Evolutionary conservation across 2,888 invertebrate genomes (phyloP), one percentile per base, ranked within the genome.

Genomic region (Eupithecia inturbata): DNA sequence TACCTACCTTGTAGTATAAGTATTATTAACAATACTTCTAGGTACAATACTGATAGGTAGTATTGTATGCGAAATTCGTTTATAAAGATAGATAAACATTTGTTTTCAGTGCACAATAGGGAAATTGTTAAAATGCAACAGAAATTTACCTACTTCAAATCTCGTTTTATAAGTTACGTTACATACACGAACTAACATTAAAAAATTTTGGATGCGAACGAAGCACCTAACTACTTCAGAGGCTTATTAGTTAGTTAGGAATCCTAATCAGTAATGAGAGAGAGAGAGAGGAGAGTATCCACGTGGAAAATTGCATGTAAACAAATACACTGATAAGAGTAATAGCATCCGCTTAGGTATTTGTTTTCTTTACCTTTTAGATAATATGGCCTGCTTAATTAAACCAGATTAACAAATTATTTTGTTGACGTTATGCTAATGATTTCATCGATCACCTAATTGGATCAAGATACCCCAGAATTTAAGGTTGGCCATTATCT

Each of bases 401-500:
- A 33, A 28, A 28, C 28, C 28, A 28, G 60, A 63, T 31, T 10
- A 28, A 19, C 63, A n/a, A 64, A 64, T 64, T n/a, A 33, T 19
- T 62, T 31, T 62, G 28, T 31, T 31, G 28, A 31, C 12, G 33
- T 64, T 33, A n/a, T 36, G 39, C 39, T 41, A 26, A 41, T 39
- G 26, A 22, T 22, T 33, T 64, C 26, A 66, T 39, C 39, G 53
- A 75, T 75, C 69, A 67, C 63, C n/a, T 69, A 53, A 68, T 22
- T 71, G 71, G 71, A 74, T 78, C 77, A 78, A 73, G 72, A 67
- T 78, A 57, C 75, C 78, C 67, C 77, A 68, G 71, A 76, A 78
- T 81, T 73, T 78, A 78, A 70, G 76, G 78, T 77, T 79, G 60
- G n/a, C 5, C 4, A 33, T 79, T 81, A 82, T 81, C 79, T 73